Conservation (phyloP, 2,888 invertebrate species). For the Archaeoteleia sp. region DNA sequence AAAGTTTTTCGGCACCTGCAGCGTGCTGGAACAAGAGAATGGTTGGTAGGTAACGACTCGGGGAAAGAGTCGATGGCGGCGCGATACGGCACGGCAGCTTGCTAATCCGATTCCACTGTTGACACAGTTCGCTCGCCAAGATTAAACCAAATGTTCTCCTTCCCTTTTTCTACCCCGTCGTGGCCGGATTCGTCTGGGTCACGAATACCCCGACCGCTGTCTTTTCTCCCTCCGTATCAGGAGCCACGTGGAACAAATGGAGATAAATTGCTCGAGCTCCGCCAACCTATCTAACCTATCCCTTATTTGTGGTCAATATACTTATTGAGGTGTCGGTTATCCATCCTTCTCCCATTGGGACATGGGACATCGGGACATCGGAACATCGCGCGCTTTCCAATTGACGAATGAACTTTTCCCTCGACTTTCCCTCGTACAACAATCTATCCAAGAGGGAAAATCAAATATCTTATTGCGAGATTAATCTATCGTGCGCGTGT, state of each 20-base stretch:
- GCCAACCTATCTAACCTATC: too few species aligned
- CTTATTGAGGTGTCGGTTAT: slow-evolving; percentile 40
- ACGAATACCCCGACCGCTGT: not conserved
- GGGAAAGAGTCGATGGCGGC: slow-evolving; percentile 47
- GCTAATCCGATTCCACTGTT: slow-evolving; percentile 63
- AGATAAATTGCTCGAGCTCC: slow-evolving; percentile 43
- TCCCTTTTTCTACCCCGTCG: not conserved
- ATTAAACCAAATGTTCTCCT: slow-evolving; percentile 51
- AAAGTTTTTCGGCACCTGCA: slow-evolving; percentile 45
- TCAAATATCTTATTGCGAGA: too few species aligned
- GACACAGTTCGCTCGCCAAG: slow-evolving; percentile 58
- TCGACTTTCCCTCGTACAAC: too few species aligned
- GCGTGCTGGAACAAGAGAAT: slow-evolving; percentile 21
- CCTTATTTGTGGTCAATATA: slow-evolving; percentile 50
- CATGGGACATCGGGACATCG: too few species aligned
- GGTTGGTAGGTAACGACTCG: not conserved
- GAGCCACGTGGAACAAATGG: slow-evolving; percentile 35
- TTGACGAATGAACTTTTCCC: slow-evolving; percentile 48
- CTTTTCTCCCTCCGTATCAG: slow-evolving; percentile 7
- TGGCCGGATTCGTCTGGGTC: too few species aligned
- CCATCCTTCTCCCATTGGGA: slow-evolving; percentile 30
- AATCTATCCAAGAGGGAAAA: too few species aligned
- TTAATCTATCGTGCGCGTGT: too few species aligned
- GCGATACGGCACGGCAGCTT: slow-evolving; percentile 61
- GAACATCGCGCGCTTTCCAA: slow-evolving; percentile 31